A percentile compares a stretch with the other conserved stretches of the same genome.
Evolutionary conservation across 2,888 invertebrate genomes (phyloP).

Genomic region (Cancer borealis): DNA sequence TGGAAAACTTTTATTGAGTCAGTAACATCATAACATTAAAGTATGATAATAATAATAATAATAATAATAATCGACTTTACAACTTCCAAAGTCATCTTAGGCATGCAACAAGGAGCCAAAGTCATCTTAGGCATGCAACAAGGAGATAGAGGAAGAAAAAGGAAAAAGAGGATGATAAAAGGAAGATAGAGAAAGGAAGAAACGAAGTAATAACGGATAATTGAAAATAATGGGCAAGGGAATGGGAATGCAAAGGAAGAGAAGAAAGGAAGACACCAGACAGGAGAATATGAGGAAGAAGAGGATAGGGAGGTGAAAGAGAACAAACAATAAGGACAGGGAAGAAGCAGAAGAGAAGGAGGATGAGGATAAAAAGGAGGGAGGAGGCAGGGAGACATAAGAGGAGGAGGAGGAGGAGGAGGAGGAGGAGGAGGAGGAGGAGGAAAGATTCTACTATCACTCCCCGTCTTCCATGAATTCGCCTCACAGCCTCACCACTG

Average conservation of each 20-base stretch:
- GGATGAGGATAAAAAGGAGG: neutral
- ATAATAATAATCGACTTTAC: too few species aligned
- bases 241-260: neutral
- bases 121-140: neutral
- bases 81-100: too few species aligned
- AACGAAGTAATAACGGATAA: neutral
- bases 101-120: too few species aligned
- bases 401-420: neutral
- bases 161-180: neutral
- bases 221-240: neutral
- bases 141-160: neutral
- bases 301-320: neutral
- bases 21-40: neutral
- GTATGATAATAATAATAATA: neutral
- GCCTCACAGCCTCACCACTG: neutral
- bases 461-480: neutral
- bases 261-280: neutral
- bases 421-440: neutral
- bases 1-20: neutral
- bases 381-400: neutral
- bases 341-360: neutral
- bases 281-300: neutral
- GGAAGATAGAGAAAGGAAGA: neutral
- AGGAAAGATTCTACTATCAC: conserved; percentile 5
- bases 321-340: neutral